phyloP scores from a whole-genome alignment of 2,113 vertebrate species.

The Menura novaehollandiae region DNA sequence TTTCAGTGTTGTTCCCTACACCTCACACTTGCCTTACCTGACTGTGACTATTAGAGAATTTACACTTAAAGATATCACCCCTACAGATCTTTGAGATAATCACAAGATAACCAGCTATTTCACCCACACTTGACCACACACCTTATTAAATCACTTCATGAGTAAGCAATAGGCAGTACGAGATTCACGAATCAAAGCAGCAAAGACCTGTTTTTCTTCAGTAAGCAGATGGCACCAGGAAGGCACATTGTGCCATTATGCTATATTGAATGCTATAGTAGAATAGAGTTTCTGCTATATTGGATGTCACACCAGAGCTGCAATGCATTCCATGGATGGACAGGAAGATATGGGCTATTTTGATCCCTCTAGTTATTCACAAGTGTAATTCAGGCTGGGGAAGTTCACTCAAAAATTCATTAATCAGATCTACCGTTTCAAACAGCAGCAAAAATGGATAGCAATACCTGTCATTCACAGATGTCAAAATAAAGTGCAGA shows the following conservation, averaged over 20 bases:
- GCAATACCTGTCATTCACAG: not conserved
- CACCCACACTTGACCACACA: not conserved
- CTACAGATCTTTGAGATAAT: not conserved
- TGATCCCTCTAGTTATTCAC: not conserved
- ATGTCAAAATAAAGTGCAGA: not conserved
- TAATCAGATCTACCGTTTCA: not conserved
- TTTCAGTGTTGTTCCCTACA: not conserved
- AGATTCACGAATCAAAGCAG: not conserved
- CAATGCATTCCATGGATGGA: not conserved
- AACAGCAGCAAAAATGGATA: not conserved
- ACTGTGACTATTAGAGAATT: not conserved
- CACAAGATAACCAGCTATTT: not conserved
- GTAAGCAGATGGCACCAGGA: not conserved
- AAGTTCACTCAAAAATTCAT: not conserved
- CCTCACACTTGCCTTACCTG: not conserved
- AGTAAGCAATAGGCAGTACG: not conserved
- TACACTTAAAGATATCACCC: not conserved
- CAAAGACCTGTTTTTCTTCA: not conserved
- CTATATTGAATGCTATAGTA: not conserved
- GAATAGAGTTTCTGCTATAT: not conserved
- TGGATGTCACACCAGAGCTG: not conserved
- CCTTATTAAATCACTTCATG: not conserved
- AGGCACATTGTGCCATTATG: not conserved
- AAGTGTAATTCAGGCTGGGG: not conserved
- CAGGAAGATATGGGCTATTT: not conserved